phyloP scores from a whole-genome alignment of 2,113 vertebrate genomes.

The Melospiza melodia region DNA sequence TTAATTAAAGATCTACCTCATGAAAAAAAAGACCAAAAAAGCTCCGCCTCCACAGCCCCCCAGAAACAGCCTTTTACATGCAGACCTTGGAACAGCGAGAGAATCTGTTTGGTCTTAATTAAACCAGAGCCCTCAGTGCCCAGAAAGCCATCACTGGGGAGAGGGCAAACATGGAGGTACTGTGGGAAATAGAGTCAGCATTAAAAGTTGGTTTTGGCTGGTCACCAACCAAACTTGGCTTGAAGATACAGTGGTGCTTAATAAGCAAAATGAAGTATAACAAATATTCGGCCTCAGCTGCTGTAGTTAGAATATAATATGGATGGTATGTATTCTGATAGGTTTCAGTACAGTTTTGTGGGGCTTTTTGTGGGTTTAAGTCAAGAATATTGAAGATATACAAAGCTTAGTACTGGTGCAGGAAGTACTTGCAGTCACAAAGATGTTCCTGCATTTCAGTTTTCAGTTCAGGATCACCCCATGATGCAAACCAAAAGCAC shows the following conservation, averaged over 20 bases:
- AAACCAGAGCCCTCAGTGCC: slow-evolving; percentile 24
- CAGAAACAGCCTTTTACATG: accelerated
- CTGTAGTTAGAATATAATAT: background rate
- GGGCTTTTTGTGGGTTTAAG: background rate
- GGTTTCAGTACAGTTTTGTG: background rate
- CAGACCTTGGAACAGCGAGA: background rate
- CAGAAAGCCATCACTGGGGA: background rate
- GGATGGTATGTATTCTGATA: background rate
- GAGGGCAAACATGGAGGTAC: background rate
- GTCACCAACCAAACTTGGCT: background rate
- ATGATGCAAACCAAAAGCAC: background rate
- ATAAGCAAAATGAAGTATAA: background rate
- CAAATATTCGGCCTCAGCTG: background rate
- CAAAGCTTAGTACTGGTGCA: background rate
- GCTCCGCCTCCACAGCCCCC: too few relatives aligned
- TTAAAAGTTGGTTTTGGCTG: slow-evolving; percentile 45
- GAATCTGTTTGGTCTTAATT: slow-evolving; percentile 55
- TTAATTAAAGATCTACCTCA: slow-evolving; percentile 60
- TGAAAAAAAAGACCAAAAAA: background rate
- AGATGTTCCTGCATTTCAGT: background rate
- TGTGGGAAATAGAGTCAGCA: background rate
- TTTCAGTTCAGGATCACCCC: background rate
- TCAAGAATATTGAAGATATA: background rate
- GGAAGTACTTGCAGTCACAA: background rate
- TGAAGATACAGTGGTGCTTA: background rate